Evolutionary conservation across 2,113 vertebrate species (phyloP).

Genomic region (Nymphicus hollandicus): DNA sequence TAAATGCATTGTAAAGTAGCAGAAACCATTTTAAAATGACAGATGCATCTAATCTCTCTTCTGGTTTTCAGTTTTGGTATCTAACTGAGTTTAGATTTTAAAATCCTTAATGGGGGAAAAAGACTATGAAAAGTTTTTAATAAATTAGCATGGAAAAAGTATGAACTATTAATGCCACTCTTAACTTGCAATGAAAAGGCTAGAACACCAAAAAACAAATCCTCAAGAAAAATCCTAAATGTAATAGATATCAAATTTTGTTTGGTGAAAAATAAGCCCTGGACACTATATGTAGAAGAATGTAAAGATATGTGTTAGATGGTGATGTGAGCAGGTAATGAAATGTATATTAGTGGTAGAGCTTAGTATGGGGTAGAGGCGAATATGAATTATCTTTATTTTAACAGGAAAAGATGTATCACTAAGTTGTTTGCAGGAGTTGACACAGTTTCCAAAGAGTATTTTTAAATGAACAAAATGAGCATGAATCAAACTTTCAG

Average conservation of each 20-base stretch:
- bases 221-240: not conserved
- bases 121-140: not conserved
- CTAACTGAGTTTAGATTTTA: constrained; percentile 16
- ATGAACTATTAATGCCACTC: constrained; percentile 1
- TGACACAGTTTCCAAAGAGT: constrained; percentile 90
- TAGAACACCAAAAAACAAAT: constrained; percentile 21
- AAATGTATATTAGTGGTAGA: constrained; percentile 76
- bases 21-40: constrained; percentile 20
- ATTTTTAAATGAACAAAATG: constrained; percentile 79
- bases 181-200: constrained; percentile 33
- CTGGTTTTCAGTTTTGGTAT: constrained; percentile 40
- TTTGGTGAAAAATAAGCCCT: constrained; percentile 63
- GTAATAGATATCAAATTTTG: not conserved
- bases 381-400: constrained; percentile 69
- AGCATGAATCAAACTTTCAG: constrained; percentile 73
- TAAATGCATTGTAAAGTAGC: constrained; percentile 48
- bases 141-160: not conserved
- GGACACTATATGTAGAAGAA: constrained; percentile 53
- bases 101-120: not conserved
- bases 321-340: constrained; percentile 78
- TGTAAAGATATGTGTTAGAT: constrained; percentile 78
- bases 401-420: constrained; percentile 73
- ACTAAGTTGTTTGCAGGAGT: constrained; percentile 78
- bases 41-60: not conserved
- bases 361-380: constrained; percentile 76